Percentiles rank a stretch among this genome's conserved stretches.
Conservation (phyloP, 37 sponge, comb jelly and placozoan genomes). For the Axinella damicornis region DNA sequence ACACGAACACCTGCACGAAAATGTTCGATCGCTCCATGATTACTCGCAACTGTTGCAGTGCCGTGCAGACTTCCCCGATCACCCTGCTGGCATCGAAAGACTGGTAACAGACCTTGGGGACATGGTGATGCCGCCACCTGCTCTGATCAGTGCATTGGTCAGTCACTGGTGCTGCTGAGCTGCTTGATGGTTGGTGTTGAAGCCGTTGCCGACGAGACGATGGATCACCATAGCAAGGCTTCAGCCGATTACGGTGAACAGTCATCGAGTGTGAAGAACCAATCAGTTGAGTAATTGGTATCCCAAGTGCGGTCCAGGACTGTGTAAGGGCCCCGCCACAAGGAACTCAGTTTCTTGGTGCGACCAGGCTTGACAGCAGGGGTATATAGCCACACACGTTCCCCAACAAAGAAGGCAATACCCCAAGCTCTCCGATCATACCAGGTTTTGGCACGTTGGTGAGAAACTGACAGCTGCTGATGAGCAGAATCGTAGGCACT, state of each 20-base stretch:
- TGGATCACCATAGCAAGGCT: conserved; percentile 29
- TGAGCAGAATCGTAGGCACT: neutral
- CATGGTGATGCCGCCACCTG: too few relatives aligned
- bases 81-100: too few relatives aligned
- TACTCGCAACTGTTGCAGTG: too few relatives aligned
- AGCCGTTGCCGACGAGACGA: neutral
- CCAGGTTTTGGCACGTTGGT: neutral
- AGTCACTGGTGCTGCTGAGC: too few relatives aligned
- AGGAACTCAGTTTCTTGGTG: conserved; percentile 37
- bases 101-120: too few relatives aligned
- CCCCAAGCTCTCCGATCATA: conserved; percentile 28
- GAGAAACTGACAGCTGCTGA: neutral
- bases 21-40: too few relatives aligned
- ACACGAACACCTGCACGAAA: too few relatives aligned
- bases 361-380: conserved; percentile 47
- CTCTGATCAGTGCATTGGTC: too few relatives aligned
- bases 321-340: conserved; percentile 59
- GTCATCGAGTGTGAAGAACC: conserved; percentile 23
- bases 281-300: too few relatives aligned
- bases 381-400: conserved; percentile 50
- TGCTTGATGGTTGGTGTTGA: neutral
- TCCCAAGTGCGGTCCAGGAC: conserved; percentile 6
- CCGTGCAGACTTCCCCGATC: too few relatives aligned
- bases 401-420: conserved; percentile 24
- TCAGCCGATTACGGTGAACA: conserved; percentile 44